phyloP scores from a whole-genome alignment of 2,888 invertebrate species.

The Ceramica pisi region DNA sequence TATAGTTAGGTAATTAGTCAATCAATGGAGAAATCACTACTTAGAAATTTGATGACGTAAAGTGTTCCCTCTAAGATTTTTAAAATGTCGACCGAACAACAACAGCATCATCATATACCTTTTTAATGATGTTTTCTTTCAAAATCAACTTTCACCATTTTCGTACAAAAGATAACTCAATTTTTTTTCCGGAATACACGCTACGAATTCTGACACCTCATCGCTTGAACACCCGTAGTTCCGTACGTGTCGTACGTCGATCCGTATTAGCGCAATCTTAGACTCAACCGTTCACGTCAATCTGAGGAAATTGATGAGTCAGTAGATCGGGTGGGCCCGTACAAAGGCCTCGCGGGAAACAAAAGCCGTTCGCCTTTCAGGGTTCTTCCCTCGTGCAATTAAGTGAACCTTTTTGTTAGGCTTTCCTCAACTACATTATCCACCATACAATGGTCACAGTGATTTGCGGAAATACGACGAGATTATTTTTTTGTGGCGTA shows the following conservation, averaged over 20 bases:
- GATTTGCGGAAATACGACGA: conserved; percentile 87
- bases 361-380: conserved; percentile 84
- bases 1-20: not conserved
- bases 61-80: not conserved
- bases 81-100: not conserved
- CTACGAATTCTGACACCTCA: conserved; percentile 22
- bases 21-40: not conserved
- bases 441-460: conserved; percentile 86
- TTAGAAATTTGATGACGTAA: not conserved
- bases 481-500: conserved; percentile 82
- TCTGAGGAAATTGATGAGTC: conserved; percentile 88
- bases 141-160: not conserved
- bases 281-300: conserved; percentile 83
- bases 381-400: conserved; percentile 87
- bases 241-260: conserved; percentile 49
- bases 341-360: conserved; percentile 87
- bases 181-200: not conserved
- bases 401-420: conserved; percentile 88
- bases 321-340: conserved; percentile 78
- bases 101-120: no score
- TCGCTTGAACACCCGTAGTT: conserved; percentile 10
- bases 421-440: conserved; percentile 87
- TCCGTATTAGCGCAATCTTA: conserved; percentile 73
- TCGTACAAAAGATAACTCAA: no score
- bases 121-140: not conserved